phyloP scores from a whole-genome alignment of 2,888 invertebrate genomes.

The Lymantria dispar region DNA sequence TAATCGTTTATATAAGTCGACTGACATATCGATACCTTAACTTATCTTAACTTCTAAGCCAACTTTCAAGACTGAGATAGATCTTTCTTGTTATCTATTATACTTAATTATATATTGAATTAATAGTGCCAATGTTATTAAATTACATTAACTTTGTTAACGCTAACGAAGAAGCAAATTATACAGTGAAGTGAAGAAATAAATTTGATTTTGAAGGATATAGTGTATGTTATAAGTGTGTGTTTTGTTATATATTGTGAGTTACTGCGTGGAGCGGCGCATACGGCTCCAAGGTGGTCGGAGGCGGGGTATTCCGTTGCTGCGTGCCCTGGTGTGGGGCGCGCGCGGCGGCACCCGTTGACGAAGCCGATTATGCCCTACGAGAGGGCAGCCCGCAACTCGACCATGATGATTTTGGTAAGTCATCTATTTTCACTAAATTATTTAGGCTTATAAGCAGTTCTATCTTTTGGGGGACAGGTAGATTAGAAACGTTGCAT shows the following conservation, averaged over 20 bases:
- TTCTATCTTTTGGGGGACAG: too few species aligned
- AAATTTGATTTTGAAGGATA: constrained; percentile 11
- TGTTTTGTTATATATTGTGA: constrained; percentile 18
- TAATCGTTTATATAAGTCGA: constrained; percentile 40
- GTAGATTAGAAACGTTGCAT: too few species aligned
- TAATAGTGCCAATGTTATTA: constrained; percentile 37
- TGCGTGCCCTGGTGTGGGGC: constrained; percentile 91
- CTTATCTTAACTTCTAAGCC: constrained; percentile 55
- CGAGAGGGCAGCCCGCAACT: constrained; percentile 70
- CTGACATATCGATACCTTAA: constrained; percentile 67
- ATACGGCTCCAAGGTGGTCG: constrained; percentile 85
- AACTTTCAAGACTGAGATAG: constrained; percentile 67
- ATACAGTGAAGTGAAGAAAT: constrained; percentile 23
- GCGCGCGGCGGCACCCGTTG: constrained; percentile 86
- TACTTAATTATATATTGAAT: constrained; percentile 32
- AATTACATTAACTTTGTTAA: neutral
- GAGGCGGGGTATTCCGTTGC: constrained; percentile 91
- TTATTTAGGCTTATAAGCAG: neutral
- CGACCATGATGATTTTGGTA: constrained; percentile 63
- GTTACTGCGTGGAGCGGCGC: constrained; percentile 54
- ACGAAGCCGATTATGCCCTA: constrained; percentile 80
- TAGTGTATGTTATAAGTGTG: constrained; percentile 24
- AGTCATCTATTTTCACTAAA: constrained; percentile 30
- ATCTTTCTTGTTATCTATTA: constrained; percentile 41
- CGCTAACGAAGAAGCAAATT: constrained; percentile 4